Percentiles rank a stretch among this genome's conserved stretches.
These are phyloP conservation scores for Rhagoletis zephyria DNA, from an alignment of 1,140 invertebrate genomes.

Conservation along the genomic window DNA sequence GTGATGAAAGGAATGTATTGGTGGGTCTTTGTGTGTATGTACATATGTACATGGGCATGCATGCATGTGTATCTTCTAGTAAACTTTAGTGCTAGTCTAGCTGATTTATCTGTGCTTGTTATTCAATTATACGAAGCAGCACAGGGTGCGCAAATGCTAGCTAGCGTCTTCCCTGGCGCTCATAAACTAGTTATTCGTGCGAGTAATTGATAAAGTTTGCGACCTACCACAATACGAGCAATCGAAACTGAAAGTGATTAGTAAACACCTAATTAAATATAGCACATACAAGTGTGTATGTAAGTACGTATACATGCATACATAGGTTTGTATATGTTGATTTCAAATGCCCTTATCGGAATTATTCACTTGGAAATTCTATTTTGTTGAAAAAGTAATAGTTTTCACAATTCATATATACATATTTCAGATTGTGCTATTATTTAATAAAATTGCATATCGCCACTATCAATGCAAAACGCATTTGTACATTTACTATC, in stretches of 20 bases:
- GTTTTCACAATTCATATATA: no score
- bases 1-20: not conserved
- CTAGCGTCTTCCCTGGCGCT: not conserved
- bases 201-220: conserved; percentile 26
- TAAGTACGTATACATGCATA: no score
- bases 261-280: conserved; percentile 5
- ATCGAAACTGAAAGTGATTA: conserved; percentile 40
- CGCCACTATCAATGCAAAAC: no score
- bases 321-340: no score
- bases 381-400: not conserved
- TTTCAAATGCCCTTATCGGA: not conserved
- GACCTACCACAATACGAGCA: conserved; percentile 25
- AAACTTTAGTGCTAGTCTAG: conserved; percentile 55
- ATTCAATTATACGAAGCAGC: conserved; percentile 59
- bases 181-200: not conserved
- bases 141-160: conserved; percentile 33
- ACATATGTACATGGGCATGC: no score
- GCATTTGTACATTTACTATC: no score
- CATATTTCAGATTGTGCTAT: no score
- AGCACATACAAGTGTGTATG: not conserved
- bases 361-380: not conserved
- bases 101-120: conserved; percentile 63
- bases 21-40: no score
- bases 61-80: not conserved
- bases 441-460: no score